phyloP scores from a whole-genome alignment of 2,113 vertebrate genomes.

The Lamprotornis superbus region DNA sequence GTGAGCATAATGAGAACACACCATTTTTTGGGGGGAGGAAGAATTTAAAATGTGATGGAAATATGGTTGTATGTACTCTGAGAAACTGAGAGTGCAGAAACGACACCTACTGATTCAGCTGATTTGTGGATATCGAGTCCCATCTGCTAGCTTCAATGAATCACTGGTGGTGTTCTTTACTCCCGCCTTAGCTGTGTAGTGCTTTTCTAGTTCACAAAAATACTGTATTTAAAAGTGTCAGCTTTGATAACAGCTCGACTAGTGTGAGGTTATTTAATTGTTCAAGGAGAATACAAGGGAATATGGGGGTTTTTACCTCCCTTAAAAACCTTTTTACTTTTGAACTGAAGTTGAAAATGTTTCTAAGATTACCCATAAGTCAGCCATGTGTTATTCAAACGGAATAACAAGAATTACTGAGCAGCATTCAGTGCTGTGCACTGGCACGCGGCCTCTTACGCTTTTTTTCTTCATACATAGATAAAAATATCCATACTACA shows the following conservation, averaged over 20 bases:
- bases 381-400: background rate
- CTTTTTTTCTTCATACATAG: background rate
- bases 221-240: background rate
- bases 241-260: background rate
- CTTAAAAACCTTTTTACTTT: background rate
- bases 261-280: background rate
- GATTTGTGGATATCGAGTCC: slow-evolving; percentile 32
- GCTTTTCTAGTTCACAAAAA: slow-evolving; percentile 4
- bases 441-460: background rate
- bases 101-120: slow-evolving; percentile 36
- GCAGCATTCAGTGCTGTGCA: background rate
- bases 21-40: background rate
- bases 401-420: background rate
- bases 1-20: background rate
- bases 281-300: background rate
- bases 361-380: background rate
- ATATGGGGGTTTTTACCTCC: background rate
- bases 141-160: slow-evolving; percentile 39
- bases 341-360: background rate
- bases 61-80: background rate
- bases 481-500: background rate
- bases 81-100: slow-evolving; percentile 22
- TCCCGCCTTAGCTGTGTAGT: background rate
- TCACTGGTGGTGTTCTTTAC: background rate
- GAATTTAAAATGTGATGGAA: slow-evolving; percentile 36